Conservation (phyloP, 2,888 invertebrate species). For the Meganola albula region DNA sequence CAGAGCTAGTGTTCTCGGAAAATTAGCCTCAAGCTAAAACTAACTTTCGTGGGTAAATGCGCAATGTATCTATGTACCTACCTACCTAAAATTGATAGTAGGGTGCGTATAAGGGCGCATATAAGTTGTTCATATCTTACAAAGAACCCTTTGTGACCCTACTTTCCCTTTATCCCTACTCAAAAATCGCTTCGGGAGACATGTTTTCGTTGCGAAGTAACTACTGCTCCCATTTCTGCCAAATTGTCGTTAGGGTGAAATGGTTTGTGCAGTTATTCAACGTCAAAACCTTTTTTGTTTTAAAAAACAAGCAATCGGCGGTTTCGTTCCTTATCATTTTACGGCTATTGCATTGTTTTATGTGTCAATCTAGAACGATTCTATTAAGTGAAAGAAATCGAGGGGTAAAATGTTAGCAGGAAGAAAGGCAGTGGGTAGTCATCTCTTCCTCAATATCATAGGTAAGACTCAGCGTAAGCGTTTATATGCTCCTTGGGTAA, state of each 20-base stretch:
- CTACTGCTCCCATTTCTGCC: constrained; percentile 62
- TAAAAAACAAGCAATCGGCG: constrained; percentile 5
- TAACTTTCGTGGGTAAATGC: constrained; percentile 61
- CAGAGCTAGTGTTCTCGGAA: too few species aligned
- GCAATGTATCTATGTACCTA: too few species aligned
- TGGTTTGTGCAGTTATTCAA: constrained; percentile 32
- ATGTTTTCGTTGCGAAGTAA: constrained; percentile 55
- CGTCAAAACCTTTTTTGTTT: constrained; percentile 18
- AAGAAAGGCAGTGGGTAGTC: too few species aligned
- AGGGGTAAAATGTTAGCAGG: too few species aligned
- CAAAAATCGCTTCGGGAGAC: constrained; percentile 65
- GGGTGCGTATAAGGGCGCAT: constrained; percentile 50
- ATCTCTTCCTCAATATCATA: too few species aligned
- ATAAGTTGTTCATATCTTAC: constrained; percentile 55
- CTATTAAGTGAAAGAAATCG: too few species aligned
- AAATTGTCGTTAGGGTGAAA: constrained; percentile 41
- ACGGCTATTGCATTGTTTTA: too few species aligned
- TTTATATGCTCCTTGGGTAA: too few species aligned
- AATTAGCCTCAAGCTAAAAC: too few species aligned
- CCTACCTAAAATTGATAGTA: constrained; percentile 71
- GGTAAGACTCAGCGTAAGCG: too few species aligned
- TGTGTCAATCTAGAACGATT: too few species aligned
- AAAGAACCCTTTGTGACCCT: constrained; percentile 61
- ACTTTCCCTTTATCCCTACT: constrained; percentile 66
- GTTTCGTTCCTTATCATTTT: too few species aligned